Percentiles rank a stretch among this genome's conserved stretches.
These are phyloP conservation scores for Elmis aenea DNA, from an alignment of 2,888 invertebrate species.

Conservation along the genomic window DNA sequence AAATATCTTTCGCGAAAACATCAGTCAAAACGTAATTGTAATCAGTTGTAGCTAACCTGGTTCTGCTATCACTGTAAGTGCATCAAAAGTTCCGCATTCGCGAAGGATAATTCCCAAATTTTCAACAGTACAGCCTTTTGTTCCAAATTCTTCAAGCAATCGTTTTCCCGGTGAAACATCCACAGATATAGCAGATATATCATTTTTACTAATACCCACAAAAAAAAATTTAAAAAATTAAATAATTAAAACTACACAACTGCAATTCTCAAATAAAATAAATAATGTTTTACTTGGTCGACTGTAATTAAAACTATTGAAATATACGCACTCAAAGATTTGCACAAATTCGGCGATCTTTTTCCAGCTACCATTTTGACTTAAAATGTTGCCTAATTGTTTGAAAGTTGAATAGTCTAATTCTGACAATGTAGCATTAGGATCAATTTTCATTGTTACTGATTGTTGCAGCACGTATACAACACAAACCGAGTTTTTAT, in stretches of 20 bases:
- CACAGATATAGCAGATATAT: conserved; percentile 3
- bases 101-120: conserved; percentile 19
- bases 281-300: too few relatives aligned
- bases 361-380: conserved; percentile 5
- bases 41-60: too few relatives aligned
- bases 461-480: too few relatives aligned
- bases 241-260: too few relatives aligned
- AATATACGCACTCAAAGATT: conserved; percentile 11
- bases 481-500: too few relatives aligned
- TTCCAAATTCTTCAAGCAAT: conserved; percentile 20
- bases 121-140: conserved; percentile 18
- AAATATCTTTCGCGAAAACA: too few relatives aligned
- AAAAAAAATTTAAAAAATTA: background rate
- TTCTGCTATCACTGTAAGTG: conserved; percentile 21
- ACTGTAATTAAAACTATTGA: too few relatives aligned
- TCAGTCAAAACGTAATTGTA: too few relatives aligned
- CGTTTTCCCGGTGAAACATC: conserved; percentile 15
- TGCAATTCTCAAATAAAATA: too few relatives aligned
- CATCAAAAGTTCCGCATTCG: conserved; percentile 21
- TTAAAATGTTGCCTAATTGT: conserved; percentile 2
- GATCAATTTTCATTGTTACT: too few relatives aligned
- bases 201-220: conserved; percentile 1
- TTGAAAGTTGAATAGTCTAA: conserved; percentile 1
- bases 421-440: background rate
- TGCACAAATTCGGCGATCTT: conserved; percentile 6